Conservation (phyloP, 2,113 vertebrate species). For the Nestor notabilis region DNA sequence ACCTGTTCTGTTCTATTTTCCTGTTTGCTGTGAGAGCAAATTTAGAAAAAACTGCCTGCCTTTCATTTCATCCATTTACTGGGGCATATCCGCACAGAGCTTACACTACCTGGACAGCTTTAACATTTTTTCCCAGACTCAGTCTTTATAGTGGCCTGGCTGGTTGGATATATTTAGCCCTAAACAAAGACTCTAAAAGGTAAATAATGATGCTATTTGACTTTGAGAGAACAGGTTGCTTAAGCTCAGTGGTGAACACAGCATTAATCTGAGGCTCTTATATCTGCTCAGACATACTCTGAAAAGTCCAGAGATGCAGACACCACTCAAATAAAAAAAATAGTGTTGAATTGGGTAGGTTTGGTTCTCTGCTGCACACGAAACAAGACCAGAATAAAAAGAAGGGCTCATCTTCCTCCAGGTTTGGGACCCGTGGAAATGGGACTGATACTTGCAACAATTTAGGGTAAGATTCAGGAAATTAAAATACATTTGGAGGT, state of each 20-base stretch:
- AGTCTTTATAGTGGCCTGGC: not conserved
- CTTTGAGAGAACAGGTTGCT: not conserved
- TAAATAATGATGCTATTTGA: not conserved
- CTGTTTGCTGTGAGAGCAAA: not conserved
- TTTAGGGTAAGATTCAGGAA: not conserved
- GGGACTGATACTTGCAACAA: not conserved
- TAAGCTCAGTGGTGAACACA: not conserved
- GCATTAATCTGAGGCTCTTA: not conserved
- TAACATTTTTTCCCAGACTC: slow-evolving; percentile 22
- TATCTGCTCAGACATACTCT: not conserved
- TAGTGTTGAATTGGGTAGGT: not conserved
- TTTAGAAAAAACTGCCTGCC: not conserved
- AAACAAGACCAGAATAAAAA: not conserved
- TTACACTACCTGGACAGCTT: not conserved
- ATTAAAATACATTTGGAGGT: not conserved
- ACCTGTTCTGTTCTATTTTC: not conserved
- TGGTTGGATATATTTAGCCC: slow-evolving; percentile 31
- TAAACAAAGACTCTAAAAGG: not conserved
- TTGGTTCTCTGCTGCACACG: not conserved
- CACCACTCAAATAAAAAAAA: not conserved
- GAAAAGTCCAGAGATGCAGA: not conserved
- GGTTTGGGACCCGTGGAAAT: not conserved
- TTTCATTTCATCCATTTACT: slow-evolving; percentile 14
- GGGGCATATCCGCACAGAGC: not conserved
- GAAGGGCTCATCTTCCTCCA: not conserved